Percentiles rank a stretch among this genome's conserved stretches.
These are phyloP conservation scores for Ammospiza caudacuta DNA, from an alignment of 2,113 vertebrate species.

Conservation along the genomic window DNA sequence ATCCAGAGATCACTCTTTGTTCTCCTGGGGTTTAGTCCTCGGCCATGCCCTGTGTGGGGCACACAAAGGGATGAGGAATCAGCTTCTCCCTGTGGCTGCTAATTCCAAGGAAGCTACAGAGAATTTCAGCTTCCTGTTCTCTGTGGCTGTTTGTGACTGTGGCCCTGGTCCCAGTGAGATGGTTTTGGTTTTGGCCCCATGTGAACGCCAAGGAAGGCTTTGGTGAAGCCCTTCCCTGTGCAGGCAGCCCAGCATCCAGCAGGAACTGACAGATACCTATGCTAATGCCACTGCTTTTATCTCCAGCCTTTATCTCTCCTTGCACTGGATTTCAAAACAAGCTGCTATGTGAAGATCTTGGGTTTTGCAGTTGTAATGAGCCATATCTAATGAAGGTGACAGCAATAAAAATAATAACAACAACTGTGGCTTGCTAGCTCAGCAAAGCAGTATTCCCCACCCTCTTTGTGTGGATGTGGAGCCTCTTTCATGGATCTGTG, in stretches of 20 bases:
- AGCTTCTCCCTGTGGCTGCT: neutral
- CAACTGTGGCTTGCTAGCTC: conserved; percentile 24
- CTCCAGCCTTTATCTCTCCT: neutral
- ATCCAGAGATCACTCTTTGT: neutral
- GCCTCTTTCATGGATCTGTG: neutral
- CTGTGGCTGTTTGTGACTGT: neutral
- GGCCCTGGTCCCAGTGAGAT: neutral
- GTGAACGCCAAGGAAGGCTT: neutral
- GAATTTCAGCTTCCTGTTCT: neutral
- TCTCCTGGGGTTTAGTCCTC: neutral
- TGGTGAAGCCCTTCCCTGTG: neutral
- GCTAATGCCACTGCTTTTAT: conserved; percentile 2
- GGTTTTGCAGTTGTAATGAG: neutral
- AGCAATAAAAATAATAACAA: conserved; percentile 23
- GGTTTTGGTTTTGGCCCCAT: neutral
- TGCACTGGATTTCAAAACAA: conserved; percentile 33
- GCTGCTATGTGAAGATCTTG: neutral
- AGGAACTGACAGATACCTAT: neutral
- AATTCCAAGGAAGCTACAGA: neutral
- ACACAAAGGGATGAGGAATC: rapidly evolving
- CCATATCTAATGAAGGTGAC: conserved; percentile 10
- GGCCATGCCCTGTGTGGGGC: neutral
- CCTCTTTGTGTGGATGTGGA: neutral
- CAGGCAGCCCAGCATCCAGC: neutral
- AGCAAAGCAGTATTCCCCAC: neutral